Percentiles rank a stretch among this genome's conserved stretches.
phyloP scores from a whole-genome alignment of 2,113 vertebrate species.

The Ochotona princeps region DNA sequence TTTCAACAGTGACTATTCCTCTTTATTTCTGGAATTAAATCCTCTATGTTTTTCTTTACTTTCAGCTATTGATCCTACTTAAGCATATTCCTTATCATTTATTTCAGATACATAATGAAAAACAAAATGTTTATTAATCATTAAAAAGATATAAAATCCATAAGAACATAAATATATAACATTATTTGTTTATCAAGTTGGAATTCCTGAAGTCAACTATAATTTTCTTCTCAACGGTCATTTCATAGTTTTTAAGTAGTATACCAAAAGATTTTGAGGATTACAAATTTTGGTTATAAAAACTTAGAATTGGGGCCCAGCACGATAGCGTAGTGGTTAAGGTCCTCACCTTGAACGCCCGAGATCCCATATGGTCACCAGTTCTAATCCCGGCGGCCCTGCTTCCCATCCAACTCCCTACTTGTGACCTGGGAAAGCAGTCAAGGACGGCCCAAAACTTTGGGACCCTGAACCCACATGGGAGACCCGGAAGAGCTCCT shows the following conservation, averaged over 20 bases:
- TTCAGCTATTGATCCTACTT: not conserved
- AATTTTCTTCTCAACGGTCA: not conserved
- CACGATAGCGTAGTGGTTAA: too few species aligned
- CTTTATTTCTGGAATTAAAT: not conserved
- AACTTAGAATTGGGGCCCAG: not conserved
- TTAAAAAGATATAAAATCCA: not conserved
- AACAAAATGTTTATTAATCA: not conserved
- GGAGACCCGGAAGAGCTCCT: too few species aligned
- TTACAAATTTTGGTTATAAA: not conserved
- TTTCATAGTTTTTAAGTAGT: constrained; percentile 15
- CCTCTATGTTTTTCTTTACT: not conserved
- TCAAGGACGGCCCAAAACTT: too few species aligned
- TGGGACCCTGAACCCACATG: too few species aligned
- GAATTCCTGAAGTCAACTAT: not conserved
- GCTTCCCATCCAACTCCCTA: too few species aligned
- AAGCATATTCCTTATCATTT: not conserved
- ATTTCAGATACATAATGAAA: not conserved
- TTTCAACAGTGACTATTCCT: not conserved
- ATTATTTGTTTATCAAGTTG: not conserved
- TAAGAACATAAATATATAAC: not conserved
- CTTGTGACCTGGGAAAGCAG: too few species aligned
- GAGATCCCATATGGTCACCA: too few species aligned
- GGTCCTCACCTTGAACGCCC: too few species aligned
- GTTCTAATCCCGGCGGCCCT: too few species aligned
- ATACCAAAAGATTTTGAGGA: not conserved